Base-by-base conservation (phyloP, 53 echinoderm and acorn worm species). In the Paracentrotus lividus region DNA sequence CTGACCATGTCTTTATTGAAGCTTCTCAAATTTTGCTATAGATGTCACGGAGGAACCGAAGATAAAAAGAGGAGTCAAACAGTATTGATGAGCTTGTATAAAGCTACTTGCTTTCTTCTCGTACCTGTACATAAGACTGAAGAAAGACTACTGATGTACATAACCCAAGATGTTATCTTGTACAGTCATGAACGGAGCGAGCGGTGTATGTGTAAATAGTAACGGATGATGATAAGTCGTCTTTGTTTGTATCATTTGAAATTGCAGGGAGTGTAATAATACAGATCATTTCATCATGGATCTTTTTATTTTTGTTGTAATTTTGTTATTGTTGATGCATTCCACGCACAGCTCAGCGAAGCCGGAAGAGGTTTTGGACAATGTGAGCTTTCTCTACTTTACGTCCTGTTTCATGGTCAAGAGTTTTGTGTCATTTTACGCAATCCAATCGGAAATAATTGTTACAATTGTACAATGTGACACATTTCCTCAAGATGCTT, bases 241-340 rank as follows among this genome's bases (percentile, higher is more conserved):
- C 86, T 8, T 65, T 90, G 64, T 88, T 31, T 64, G 26, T 89
- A 57, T 42, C 64, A 42, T 89, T 61, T 61, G 49, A 49, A 90
- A 89, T n/a, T 72, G 90, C 90, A 90, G 90, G 90, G 90, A 90
- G 57, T 89, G 89, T 89, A 81, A 81, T 89, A 81, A 81, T 81
- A 81, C 86, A 6, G 86, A 55, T 86, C 86, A 54, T 49, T 86
- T 38, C 16, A 56, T 86, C 55, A 13, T 34, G 86, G 86, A 86
- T 86, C 86, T 20, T 56, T 55, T 86, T 86, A 34, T 56, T 86
- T 54, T 86, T 86, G 72, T 72, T 16, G 72, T 72, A 72, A 72
- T 72, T 72, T 72, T 72, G 54, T 55, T 88, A 38, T 32, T 57
- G 43, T 69, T 72, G 53, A 90, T 51, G 90, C 90, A 90, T 90